These are phyloP conservation scores for Chironex yamaguchii DNA, from an alignment of 30 jellyfish, hydroid and myxozoan species.

Conservation along the genomic window DNA sequence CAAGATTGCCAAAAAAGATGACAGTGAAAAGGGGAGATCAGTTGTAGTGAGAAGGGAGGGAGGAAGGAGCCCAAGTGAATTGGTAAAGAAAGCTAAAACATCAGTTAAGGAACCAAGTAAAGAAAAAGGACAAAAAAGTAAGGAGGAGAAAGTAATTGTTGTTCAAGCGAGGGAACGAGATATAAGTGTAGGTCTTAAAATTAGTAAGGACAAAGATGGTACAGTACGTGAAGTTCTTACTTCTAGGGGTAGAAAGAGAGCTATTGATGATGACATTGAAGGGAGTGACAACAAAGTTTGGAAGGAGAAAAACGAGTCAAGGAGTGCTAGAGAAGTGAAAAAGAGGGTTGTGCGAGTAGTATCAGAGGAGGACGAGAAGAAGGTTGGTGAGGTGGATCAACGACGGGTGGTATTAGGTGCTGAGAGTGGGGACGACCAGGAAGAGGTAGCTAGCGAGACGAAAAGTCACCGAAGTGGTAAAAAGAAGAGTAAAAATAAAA, in stretches of 20 bases:
- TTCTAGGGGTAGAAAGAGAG: not conserved
- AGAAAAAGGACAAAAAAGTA: no score
- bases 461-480: no score
- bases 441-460: not conserved
- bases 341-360: not conserved
- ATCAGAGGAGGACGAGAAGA: not conserved
- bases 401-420: not conserved
- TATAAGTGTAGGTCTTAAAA: not conserved
- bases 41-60: no score
- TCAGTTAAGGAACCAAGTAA: no score
- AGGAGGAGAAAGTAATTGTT: no score
- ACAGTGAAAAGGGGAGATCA: no score
- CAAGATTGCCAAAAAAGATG: no score
- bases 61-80: no score
- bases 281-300: not conserved
- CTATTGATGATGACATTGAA: not conserved
- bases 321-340: no score
- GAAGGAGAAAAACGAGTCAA: not conserved
- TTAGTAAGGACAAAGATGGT: not conserved
- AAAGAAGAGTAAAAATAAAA: not conserved
- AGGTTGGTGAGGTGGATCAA: not conserved
- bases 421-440: not conserved
- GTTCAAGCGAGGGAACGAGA: no score
- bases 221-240: not conserved
- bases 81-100: no score